phyloP scores from a whole-genome alignment of 2,113 vertebrate genomes.

The Ptilorrhoa leucosticta region DNA sequence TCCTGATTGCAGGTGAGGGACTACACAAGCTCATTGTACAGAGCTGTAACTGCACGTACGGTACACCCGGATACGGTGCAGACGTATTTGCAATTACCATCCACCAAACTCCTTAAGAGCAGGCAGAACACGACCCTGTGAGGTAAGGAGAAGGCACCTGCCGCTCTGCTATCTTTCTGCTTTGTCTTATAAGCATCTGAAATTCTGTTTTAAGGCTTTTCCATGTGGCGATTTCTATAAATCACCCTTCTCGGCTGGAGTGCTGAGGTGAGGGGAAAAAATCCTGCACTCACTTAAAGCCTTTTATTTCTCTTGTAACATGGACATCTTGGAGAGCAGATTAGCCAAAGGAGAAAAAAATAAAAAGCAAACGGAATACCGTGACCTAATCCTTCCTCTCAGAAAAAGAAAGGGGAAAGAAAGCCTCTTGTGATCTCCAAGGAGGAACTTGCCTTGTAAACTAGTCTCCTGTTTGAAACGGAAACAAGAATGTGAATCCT shows the following conservation, averaged over 20 bases:
- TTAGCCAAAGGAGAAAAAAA: conserved; percentile 56
- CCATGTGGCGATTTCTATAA: conserved; percentile 1
- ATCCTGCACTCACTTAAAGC: not conserved
- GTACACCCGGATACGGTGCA: not conserved
- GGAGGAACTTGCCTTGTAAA: conserved; percentile 67
- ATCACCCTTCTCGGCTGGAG: not conserved
- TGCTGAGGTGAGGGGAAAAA: conserved; percentile 33
- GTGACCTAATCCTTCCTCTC: conserved; percentile 66
- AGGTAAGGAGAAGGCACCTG: conserved; percentile 36
- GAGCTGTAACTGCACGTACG: not conserved
- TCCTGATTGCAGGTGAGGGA: not conserved
- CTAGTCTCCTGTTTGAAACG: conserved; percentile 56
- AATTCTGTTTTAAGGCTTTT: conserved; percentile 41
- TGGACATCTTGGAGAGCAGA: conserved; percentile 64
- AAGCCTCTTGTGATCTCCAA: conserved; percentile 65
- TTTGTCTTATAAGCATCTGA: conserved; percentile 49
- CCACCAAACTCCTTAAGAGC: not conserved
- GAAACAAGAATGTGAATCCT: conserved; percentile 64
- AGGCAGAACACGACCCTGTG: not conserved
- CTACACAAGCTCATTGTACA: not conserved
- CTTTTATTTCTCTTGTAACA: conserved; percentile 64
- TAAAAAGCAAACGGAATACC: conserved; percentile 56
- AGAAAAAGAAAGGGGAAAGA: conserved; percentile 60
- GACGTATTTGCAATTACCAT: not conserved
- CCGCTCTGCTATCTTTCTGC: not conserved